Evolutionary conservation across 2,797 vertebrate species (phyloP).

Genomic region (Nannoperca obscura): DNA sequence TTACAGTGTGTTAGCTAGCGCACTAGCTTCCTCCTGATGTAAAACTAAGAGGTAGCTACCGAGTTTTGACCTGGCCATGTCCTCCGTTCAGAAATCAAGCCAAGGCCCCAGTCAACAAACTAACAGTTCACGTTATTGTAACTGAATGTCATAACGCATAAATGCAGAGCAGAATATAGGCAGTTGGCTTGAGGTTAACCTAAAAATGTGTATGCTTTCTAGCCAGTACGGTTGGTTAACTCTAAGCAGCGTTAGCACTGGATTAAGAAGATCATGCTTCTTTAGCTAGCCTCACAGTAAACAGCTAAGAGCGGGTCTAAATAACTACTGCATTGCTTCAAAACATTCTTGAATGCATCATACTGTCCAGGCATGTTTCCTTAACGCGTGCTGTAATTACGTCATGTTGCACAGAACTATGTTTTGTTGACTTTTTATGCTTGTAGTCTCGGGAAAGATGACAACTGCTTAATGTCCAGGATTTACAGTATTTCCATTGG

Average conservation of each 20-base stretch:
- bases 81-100: slow-evolving; percentile 47
- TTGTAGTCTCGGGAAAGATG: slow-evolving; percentile 8
- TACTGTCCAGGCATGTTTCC: background rate
- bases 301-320: slow-evolving; percentile 5
- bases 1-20: slow-evolving; percentile 53
- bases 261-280: slow-evolving; percentile 45
- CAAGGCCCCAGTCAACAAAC: slow-evolving; percentile 44
- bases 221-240: background rate
- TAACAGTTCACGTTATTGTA: background rate
- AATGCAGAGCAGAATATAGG: background rate
- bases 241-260: slow-evolving; percentile 44
- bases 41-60: slow-evolving; percentile 61
- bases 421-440: slow-evolving; percentile 8
- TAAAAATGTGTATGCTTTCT: background rate
- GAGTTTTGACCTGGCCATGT: slow-evolving; percentile 52
- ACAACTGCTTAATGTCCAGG: background rate
- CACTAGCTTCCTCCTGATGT: slow-evolving; percentile 49
- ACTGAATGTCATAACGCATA: background rate
- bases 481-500: slow-evolving; percentile 1
- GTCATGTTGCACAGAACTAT: slow-evolving; percentile 24
- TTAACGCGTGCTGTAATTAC: slow-evolving; percentile 32
- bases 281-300: slow-evolving; percentile 30
- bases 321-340: slow-evolving; percentile 8
- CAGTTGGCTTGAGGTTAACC: background rate
- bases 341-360: slow-evolving; percentile 35